phyloP scores from a whole-genome alignment of 2,797 vertebrate genomes.

The Mustela erminea region DNA sequence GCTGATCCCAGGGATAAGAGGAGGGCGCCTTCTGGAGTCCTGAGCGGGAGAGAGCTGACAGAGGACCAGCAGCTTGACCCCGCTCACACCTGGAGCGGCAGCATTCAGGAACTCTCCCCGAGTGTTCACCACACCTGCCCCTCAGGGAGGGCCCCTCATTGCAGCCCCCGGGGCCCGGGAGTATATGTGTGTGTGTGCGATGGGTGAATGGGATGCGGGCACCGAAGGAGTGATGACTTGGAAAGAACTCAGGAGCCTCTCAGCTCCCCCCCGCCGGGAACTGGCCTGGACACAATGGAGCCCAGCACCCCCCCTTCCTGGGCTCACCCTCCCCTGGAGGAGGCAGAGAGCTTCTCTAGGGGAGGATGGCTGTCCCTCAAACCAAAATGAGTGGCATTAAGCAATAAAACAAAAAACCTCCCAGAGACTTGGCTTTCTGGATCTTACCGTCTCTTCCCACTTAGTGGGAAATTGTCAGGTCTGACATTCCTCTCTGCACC shows the following conservation, averaged over 20 bases:
- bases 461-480: neutral
- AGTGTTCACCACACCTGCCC: rapidly evolving
- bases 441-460: neutral
- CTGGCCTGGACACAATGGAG: rapidly evolving
- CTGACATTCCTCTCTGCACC: too few species aligned
- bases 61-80: neutral
- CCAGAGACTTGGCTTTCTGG: rapidly evolving
- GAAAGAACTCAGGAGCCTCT: rapidly evolving
- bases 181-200: rapidly evolving
- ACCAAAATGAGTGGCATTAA: neutral
- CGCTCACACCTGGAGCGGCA: rapidly evolving
- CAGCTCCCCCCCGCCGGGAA: rapidly evolving
- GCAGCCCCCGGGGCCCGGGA: rapidly evolving
- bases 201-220: rapidly evolving
- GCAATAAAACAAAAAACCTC: rapidly evolving
- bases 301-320: neutral
- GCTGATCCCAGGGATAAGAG: constrained; percentile 56
- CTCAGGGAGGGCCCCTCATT: neutral
- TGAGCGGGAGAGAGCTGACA: rapidly evolving
- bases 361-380: rapidly evolving
- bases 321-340: neutral
- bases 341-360: neutral
- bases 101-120: neutral
- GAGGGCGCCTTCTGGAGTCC: neutral
- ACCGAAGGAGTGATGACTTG: rapidly evolving